Evolutionary conservation across 2,797 vertebrate genomes (phyloP).

Genomic region (Micrastur ruficollis): DNA sequence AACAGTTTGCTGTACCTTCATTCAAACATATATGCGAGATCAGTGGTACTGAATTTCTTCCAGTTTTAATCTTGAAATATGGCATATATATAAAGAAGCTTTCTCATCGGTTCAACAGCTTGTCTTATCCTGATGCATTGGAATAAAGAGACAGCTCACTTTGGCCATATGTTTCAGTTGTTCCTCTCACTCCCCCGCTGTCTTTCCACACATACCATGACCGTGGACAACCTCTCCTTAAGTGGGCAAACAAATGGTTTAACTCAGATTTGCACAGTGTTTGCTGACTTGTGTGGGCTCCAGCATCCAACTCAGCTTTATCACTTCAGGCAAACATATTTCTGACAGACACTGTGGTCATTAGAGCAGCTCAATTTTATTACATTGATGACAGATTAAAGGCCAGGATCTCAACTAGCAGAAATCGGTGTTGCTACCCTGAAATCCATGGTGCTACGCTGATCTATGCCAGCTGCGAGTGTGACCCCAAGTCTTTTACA

Average conservation of each 20-base stretch:
- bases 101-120: constrained; percentile 60
- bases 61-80: constrained; percentile 33
- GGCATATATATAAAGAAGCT: not conserved
- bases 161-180: constrained; percentile 66
- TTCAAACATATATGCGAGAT: not conserved
- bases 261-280: constrained; percentile 40
- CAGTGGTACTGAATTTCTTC: constrained; percentile 15
- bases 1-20: not conserved
- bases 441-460: not conserved
- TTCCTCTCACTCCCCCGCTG: constrained; percentile 67
- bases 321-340: constrained; percentile 36
- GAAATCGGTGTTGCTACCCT: not conserved
- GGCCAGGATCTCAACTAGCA: not conserved
- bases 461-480: not conserved
- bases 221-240: constrained; percentile 59
- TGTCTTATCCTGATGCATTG: constrained; percentile 55
- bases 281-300: constrained; percentile 60
- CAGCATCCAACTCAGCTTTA: constrained; percentile 25
- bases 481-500: not conserved
- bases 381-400: constrained; percentile 15
- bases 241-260: constrained; percentile 69
- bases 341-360: constrained; percentile 30
- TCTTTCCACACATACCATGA: constrained; percentile 62
- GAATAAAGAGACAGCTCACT: constrained; percentile 55
- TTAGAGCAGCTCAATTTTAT: constrained; percentile 36